Percentiles rank a stretch among this genome's conserved stretches.
These are phyloP conservation scores for Bombus picipes DNA, from an alignment of 1,140 invertebrate genomes.

Conservation along the genomic window DNA sequence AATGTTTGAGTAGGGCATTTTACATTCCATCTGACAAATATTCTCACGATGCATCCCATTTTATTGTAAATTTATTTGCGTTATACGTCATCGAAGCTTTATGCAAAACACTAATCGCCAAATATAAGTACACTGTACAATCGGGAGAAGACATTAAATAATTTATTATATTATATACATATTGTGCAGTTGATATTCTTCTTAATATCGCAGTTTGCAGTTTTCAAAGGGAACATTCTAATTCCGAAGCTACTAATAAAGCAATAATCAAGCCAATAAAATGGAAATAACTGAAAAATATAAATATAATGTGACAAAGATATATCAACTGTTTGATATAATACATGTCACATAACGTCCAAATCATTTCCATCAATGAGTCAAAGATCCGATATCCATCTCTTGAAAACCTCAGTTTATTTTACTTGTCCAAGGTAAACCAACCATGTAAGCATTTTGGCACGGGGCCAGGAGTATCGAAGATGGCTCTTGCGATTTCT, in stretches of 20 bases:
- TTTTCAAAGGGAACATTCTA: background rate
- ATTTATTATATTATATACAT: slow-evolving; percentile 71
- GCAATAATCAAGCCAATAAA: background rate
- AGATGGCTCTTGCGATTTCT: slow-evolving; percentile 87
- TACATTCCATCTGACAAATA: slow-evolving; percentile 72
- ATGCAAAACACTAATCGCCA: background rate
- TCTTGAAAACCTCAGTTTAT: slow-evolving; percentile 2
- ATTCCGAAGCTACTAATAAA: background rate
- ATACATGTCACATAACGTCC: background rate
- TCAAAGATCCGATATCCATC: background rate
- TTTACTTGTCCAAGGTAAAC: slow-evolving; percentile 82
- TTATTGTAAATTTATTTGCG: slow-evolving; percentile 53
- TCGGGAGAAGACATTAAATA: slow-evolving; percentile 67
- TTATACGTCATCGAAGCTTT: slow-evolving; percentile 2
- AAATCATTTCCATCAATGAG: background rate
- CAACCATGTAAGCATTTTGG: slow-evolving; percentile 92
- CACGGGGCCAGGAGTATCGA: slow-evolving; percentile 87
- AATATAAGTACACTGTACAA: slow-evolving; percentile 67
- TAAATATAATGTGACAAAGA: background rate
- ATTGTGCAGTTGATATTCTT: slow-evolving; percentile 31
- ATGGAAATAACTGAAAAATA: background rate
- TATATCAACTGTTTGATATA: background rate
- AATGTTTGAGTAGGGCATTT: slow-evolving; percentile 54
- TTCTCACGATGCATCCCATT: slow-evolving; percentile 43
- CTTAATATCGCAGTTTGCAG: background rate